Evolutionary conservation across 2,888 invertebrate genomes (phyloP), one percentile per base, ranked within the genome.

Genomic region (Branchellion lobata): DNA sequence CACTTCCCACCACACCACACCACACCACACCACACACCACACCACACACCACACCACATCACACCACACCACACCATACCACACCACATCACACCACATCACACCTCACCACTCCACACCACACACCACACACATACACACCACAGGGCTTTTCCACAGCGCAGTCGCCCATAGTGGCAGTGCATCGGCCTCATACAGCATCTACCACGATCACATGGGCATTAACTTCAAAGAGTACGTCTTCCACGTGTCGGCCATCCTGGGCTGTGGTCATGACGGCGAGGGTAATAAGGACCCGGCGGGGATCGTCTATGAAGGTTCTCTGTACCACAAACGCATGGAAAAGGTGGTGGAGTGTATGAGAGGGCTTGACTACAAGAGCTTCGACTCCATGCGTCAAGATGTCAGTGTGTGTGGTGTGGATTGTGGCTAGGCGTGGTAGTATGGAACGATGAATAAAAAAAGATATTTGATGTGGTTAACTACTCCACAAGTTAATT

Each of bases 131-230:
- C 61, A 57, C 61, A 47, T 14, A 47, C 18, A 47, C 8, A 47
- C 8, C 47, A 8, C 79, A 83, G 83, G 82, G 40, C 75, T 83
- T n/a, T 83, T 83, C 77, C 80, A 81, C n/a, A 68, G 81, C 3
- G 82, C 78, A 11, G 83, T 83, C 31, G 82, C 81, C 27, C 81
- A 82, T 69, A 83, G 82, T 65, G 83, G 83, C 11, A 81, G 81
- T 24, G 82, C 82, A 3, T 79, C 79, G 3, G 82, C 83, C 31
- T 72, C 81, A 5, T 83, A 83, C 78, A 80, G 82, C 47, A 69
- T 78, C 51, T 82, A 82, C 71, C 34, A 40, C 57, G 53, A 47
- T 34, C 76, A 36, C 24, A 27, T 24, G 34, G 36, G 53, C 34
- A 53, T 24, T 51, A 73, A 79, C 79, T 81, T 79, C 68, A 65